Evolutionary conservation across 2,888 invertebrate genomes (phyloP).

Genomic region (Odontocolon sp.): DNA sequence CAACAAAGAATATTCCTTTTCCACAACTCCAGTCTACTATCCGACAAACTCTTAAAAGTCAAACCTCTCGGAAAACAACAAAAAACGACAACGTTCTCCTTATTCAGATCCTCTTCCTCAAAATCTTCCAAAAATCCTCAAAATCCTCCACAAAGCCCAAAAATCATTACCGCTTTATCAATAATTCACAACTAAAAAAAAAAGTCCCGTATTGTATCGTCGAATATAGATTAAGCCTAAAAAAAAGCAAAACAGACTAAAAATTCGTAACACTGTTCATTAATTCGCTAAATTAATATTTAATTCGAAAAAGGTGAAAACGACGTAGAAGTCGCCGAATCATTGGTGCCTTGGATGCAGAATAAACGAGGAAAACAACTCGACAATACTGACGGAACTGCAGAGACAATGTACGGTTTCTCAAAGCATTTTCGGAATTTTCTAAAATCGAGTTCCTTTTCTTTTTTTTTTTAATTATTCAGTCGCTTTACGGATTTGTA

Average conservation of each 20-base stretch:
- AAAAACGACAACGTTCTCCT: too few species aligned
- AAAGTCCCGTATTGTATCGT: too few species aligned
- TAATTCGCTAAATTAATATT: neutral
- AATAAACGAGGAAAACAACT: constrained; percentile 64
- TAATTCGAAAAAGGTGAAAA: constrained; percentile 83
- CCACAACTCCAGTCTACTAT: constrained; percentile 56
- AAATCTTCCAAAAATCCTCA: neutral
- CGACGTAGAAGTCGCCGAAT: constrained; percentile 86
- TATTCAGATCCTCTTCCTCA: neutral
- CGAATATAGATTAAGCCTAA: too few species aligned
- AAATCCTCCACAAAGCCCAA: neutral
- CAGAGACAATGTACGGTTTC: constrained; percentile 68
- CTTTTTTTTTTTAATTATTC: neutral
- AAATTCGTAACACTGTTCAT: neutral
- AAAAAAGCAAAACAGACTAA: too few species aligned
- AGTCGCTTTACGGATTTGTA: neutral
- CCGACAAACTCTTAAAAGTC: constrained; percentile 48
- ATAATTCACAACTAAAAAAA: too few species aligned
- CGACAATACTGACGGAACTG: constrained; percentile 63
- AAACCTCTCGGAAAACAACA: neutral
- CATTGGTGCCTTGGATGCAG: constrained; percentile 76
- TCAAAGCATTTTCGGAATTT: neutral
- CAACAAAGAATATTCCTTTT: constrained; percentile 50
- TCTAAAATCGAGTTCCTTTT: neutral
- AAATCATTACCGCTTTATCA: too few species aligned